Base-by-base conservation (phyloP, 2,888 invertebrate genomes). In the Melanargia galathea region DNA sequence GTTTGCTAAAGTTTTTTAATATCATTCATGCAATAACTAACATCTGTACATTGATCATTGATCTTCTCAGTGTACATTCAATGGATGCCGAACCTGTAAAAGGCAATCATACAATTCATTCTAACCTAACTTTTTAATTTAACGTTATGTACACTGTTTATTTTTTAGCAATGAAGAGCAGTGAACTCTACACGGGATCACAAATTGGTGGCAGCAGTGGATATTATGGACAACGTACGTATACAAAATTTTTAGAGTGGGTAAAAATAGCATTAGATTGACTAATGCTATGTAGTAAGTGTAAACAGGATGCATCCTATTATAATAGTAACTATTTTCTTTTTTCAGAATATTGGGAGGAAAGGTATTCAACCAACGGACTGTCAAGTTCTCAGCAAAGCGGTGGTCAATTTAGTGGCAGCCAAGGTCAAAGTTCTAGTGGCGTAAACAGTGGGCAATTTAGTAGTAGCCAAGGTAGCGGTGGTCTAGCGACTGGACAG, bases 211-310 rank as follows among this genome's bases (percentile, higher is more conserved):
- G 79, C 5, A 79, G 78, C 5, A 75, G 79, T 10, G 84, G 83
- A 49, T 87, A 87, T 72, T 86, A 84, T 48, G 87, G 84, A 65
- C 86, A 88, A 75, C 80, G 89, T 89, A 75, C 76, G 82, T 73
- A 58, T 35, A 18, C 3, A 22, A 22, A 2, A 3, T 11, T 20
- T 20, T 40, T 40, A 40, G 2, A 40, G 5, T 45, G 1, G 4
- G 20, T 18, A 8, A 20, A 4, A 16, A 18, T 8, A 22, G 11
- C n/a, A n/a, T n/a, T 16, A 13, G 7, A 20, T 3, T 20, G 11
- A 18, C 6, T 8, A 10, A 46, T 20, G 22, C 11, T 20, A 11
- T 20, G n/a, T n/a, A n/a, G n/a, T n/a, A n/a, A 11, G 11, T 2
- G 11, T 20, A 4, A 20, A 11, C 11, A 2, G 2, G 2, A 20